Base-by-base conservation (phyloP, 2,888 invertebrate genomes). In the Amphimallon solstitiale region DNA sequence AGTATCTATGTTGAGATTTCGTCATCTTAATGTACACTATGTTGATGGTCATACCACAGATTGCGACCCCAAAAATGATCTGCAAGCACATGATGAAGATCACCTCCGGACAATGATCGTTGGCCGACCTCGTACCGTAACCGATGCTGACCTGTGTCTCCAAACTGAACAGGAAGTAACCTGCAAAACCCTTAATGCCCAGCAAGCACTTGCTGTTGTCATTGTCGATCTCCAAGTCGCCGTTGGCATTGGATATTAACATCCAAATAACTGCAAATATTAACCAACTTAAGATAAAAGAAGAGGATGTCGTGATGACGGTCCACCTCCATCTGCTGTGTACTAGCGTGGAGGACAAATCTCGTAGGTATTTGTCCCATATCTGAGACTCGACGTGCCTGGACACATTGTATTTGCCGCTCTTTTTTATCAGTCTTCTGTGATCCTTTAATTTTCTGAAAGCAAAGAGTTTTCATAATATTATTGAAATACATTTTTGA, bases 61-160 rank as follows among this genome's bases (percentile, higher is more conserved):
- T 73, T 10, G 75, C 77, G 19, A 75, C 72, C 0, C 91, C 91
- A 48, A 88, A 84, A 68, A 90, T 87, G 71, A 93, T 92, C 85
- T 95, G 95, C 71, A 93, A 81, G 61, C 93, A 91, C 85, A 95
- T 89, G 10, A 94, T 84, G 68, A 93, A 88, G 54, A 93, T 89
- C 0, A 92, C 93, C 80, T 93, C 93, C 0, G 93, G 92, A 77
- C 95, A 96, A 76, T 93, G 90, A 72, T 93, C 92, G 23, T 90
- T 93, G 0, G 93, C 92, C 78, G 88, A 91, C 66, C 94, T 86
- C 14, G 88, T 88, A 0, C 95, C 95, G 77, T 94, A 95, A 0
- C 95, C 95, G 38, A 94, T 93, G 0, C 94, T 89, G 76, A 88
- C 88, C 84, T 88, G 82, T 0, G 94, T 94, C 81, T 96, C 95